Percentiles rank a stretch among this genome's conserved stretches.
Conservation (phyloP, 2,113 vertebrate species). For the Onychostruthus taczanowskii region DNA sequence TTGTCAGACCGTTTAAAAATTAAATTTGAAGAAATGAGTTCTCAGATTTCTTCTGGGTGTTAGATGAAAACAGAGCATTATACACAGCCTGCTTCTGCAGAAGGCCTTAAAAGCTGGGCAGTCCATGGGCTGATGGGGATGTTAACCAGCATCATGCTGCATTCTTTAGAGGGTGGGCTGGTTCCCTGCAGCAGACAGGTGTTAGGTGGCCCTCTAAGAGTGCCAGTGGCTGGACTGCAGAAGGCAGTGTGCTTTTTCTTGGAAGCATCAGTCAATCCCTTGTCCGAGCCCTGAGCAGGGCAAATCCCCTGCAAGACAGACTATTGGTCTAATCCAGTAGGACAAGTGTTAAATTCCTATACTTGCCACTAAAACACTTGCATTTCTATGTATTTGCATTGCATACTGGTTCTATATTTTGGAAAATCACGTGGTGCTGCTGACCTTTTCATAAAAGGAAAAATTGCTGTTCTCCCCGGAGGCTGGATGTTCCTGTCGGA, state of each 20-base stretch:
- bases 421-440: background rate
- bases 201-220: background rate
- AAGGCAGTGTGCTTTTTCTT: background rate
- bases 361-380: background rate
- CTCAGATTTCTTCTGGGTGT: background rate
- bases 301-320: background rate
- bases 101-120: background rate
- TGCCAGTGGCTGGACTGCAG: background rate
- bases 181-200: background rate
- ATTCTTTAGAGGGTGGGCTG: background rate
- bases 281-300: background rate
- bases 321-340: background rate
- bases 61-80: background rate
- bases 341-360: slow-evolving; percentile 6
- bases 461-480: background rate
- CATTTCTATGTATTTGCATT: background rate
- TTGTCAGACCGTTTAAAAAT: background rate
- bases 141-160: background rate
- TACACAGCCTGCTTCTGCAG: background rate
- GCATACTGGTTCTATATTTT: background rate
- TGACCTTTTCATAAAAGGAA: slow-evolving; percentile 21
- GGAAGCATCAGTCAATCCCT: background rate
- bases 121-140: background rate
- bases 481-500: background rate
- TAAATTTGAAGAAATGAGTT: background rate